Conservation (phyloP, 2,113 vertebrate genomes). For the Nematolebias whitei region DNA sequence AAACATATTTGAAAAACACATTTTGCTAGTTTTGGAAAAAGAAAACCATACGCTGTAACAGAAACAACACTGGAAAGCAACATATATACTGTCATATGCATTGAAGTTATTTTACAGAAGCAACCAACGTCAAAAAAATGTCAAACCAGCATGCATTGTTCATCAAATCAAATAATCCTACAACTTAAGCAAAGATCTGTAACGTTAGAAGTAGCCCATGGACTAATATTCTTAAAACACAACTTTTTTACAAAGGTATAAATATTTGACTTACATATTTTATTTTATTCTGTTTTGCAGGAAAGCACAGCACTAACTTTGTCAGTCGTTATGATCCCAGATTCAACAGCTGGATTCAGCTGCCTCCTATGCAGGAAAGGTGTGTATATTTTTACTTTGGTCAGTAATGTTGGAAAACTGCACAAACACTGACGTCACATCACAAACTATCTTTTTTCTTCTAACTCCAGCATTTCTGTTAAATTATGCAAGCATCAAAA, state of each 20-base stretch:
- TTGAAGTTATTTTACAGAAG: background rate
- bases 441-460: too few species aligned
- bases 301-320: slow-evolving; percentile 99
- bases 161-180: background rate
- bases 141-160: background rate
- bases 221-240: background rate
- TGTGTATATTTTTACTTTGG: slow-evolving; percentile 58
- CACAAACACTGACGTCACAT: background rate
- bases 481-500: too few species aligned
- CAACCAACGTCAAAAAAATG: too few species aligned
- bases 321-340: slow-evolving; percentile 98
- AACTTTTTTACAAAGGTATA: too few species aligned
- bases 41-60: background rate
- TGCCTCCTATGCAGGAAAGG: slow-evolving; percentile 99
- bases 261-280: background rate
- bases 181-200: background rate
- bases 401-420: background rate
- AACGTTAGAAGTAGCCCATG: background rate
- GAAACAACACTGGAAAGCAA: slow-evolving; percentile 11
- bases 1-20: slow-evolving; percentile 1
- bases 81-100: background rate
- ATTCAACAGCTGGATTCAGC: slow-evolving; percentile 99
- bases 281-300: slow-evolving; percentile 73
- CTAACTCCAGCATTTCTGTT: too few species aligned
- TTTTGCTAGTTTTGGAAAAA: slow-evolving; percentile 5